phyloP scores from a whole-genome alignment of 2,888 invertebrate genomes.

The Lingula anatina region DNA sequence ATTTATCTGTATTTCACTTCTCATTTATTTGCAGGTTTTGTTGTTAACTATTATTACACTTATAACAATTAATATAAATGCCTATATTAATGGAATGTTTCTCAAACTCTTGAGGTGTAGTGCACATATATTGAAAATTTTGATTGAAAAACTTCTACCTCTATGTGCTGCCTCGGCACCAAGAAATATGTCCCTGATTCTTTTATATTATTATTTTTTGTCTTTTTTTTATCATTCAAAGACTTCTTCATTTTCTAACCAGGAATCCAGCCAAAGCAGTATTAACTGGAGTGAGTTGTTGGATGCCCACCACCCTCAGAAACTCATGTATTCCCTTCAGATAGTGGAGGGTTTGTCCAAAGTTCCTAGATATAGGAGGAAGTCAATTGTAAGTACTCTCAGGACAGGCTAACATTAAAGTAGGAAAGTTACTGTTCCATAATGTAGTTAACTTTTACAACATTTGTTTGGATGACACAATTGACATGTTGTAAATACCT shows the following conservation, averaged over 20 bases:
- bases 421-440: too few species aligned
- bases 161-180: not conserved
- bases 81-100: too few species aligned
- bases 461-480: too few species aligned
- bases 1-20: too few species aligned
- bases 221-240: not conserved
- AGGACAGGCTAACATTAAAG: too few species aligned
- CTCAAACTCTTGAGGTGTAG: not conserved
- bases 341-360: constrained; percentile 71
- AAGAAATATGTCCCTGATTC: not conserved
- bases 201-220: not conserved
- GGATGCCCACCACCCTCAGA: constrained; percentile 84
- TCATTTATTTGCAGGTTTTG: too few species aligned
- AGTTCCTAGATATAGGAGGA: constrained; percentile 28
- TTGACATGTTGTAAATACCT: too few species aligned
- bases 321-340: constrained; percentile 90
- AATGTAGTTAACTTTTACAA: too few species aligned
- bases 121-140: not conserved
- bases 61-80: too few species aligned
- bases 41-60: too few species aligned
- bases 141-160: not conserved
- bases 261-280: not conserved
- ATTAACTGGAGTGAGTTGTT: constrained; percentile 61
- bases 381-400: constrained; percentile 31
- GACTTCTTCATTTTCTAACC: not conserved